Conservation (phyloP, 2,797 vertebrate genomes). For the Eulemur rubriventer region DNA sequence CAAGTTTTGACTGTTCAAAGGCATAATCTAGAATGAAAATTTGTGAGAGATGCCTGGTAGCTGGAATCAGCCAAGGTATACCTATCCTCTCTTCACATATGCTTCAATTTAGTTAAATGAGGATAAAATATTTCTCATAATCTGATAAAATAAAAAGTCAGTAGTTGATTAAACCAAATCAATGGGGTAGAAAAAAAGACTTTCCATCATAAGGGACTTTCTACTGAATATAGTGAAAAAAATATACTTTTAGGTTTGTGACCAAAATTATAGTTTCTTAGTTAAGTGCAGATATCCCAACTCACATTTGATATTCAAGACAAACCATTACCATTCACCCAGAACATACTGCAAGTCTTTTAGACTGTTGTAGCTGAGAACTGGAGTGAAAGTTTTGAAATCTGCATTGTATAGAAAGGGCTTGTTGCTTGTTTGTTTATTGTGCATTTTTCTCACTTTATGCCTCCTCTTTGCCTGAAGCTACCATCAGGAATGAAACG, state of each 20-base stretch:
- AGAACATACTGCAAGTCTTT: background rate
- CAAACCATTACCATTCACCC: background rate
- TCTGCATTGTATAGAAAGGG: background rate
- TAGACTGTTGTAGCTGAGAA: background rate
- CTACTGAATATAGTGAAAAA: background rate
- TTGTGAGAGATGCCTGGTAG: background rate
- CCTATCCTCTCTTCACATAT: background rate
- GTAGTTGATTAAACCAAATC: background rate
- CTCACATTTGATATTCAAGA: background rate
- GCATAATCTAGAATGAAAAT: background rate
- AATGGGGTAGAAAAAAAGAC: background rate
- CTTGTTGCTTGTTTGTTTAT: constrained; percentile 75
- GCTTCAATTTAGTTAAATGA: background rate
- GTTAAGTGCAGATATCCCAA: background rate
- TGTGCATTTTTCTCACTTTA: constrained; percentile 53
- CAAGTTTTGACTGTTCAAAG: background rate
- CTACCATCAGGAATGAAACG: constrained; percentile 42
- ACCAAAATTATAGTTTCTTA: constrained; percentile 12
- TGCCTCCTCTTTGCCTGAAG: constrained; percentile 69
- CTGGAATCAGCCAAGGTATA: background rate
- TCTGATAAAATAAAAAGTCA: constrained; percentile 16
- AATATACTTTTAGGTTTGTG: background rate
- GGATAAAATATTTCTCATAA: background rate
- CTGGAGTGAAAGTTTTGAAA: constrained; percentile 3
- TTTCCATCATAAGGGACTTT: background rate